Evolutionary conservation across 1,140 invertebrate genomes (phyloP).

Genomic region (Ceratosolen solmsi): DNA sequence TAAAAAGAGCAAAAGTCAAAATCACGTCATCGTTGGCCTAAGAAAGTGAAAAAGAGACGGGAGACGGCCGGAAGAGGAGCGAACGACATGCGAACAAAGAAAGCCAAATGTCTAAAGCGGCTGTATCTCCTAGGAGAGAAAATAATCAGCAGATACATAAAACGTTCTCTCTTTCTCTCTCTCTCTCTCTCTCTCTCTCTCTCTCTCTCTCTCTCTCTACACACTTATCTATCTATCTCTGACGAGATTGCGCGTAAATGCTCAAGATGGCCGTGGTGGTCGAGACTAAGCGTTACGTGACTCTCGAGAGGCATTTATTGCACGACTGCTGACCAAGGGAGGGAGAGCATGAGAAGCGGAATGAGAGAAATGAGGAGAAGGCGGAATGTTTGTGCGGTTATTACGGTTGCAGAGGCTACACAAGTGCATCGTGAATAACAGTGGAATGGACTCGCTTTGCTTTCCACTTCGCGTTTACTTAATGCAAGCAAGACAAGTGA

Average conservation of each 20-base stretch:
- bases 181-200: not conserved
- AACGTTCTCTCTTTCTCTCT: not conserved
- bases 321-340: not conserved
- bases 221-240: constrained; percentile 6
- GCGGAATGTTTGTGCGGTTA: constrained; percentile 3
- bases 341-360: constrained; percentile 50
- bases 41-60: not conserved
- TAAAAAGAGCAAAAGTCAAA: not conserved
- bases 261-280: not conserved
- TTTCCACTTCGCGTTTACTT: not conserved
- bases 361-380: constrained; percentile 3
- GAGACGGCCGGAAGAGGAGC: not conserved
- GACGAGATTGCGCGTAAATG: not conserved
- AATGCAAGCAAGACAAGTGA: not conserved
- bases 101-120: not conserved
- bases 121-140: constrained; percentile 44
- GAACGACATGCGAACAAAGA: not conserved
- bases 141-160: constrained; percentile 51
- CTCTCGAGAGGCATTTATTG: not conserved
- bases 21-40: not conserved
- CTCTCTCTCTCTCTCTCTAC: too few relatives aligned
- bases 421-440: not conserved
- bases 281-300: constrained; percentile 38
- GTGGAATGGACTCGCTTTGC: not conserved
- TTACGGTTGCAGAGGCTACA: constrained; percentile 1